Evolutionary conservation across 2,888 invertebrate genomes (phyloP), one percentile per base, ranked within the genome.

Genomic region (Aromia moschata): DNA sequence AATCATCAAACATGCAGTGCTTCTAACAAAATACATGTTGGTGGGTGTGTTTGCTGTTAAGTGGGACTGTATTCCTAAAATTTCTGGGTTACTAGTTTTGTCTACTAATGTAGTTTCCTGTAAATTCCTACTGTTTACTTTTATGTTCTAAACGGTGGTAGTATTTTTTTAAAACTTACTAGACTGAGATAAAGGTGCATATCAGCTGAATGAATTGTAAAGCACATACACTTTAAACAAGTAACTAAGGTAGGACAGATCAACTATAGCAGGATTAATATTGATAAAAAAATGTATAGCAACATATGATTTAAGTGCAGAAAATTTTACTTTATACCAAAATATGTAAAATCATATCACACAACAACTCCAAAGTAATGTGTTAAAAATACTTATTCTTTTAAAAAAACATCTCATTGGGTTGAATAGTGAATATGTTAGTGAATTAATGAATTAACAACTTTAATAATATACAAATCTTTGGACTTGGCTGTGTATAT

Each of bases 1-100:
- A n/a, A n/a, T n/a, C n/a, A n/a, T n/a, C 18, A 38, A 14, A 20
- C 49, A 49, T 49, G 49, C 49, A 49, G 16, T 25, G 49, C 38
- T 25, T 25, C 25, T 25, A 25, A 25, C 3, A 25, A n/a, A n/a
- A n/a, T n/a, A n/a, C n/a, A n/a, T n/a, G n/a, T 7, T 3, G 25
- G 7, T 25, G 25, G 25, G 25, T 25, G 25, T 25, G 25, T 25
- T 25, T 5, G n/a, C n/a, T 25, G 25, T 25, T 25, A n/a, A n/a
- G n/a, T 25, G 7, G 25, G 25, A 25, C 25, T 25, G 7, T 25
- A 5, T 25, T 7, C 25, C 7, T 25, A 25, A 25, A 25, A 25
- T 25, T n/a, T n/a, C n/a, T n/a, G n/a, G n/a, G n/a, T n/a, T n/a
- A n/a, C n/a, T n/a, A n/a, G n/a, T n/a, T n/a, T n/a, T n/a, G n/a